Evolutionary conservation across 2,888 invertebrate genomes (phyloP), one percentile per base, ranked within the genome.

Genomic region (Lissocephala sabroskyi): DNA sequence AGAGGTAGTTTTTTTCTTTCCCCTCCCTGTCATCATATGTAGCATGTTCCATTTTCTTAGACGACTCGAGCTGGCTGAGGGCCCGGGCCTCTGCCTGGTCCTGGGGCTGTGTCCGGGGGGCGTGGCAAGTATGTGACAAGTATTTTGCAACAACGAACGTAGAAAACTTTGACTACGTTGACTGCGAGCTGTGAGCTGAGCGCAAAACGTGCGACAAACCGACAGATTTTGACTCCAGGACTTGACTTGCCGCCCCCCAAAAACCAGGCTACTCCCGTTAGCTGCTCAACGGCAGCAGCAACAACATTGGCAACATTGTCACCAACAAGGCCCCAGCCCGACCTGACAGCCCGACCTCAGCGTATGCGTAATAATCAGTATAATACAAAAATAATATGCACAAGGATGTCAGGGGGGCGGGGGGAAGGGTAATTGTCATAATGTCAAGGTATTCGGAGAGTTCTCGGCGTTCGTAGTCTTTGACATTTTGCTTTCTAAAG

Each of bases 61-160:
- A n/a, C n/a, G n/a, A n/a, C n/a, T n/a, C n/a, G n/a, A n/a, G n/a
- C n/a, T n/a, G n/a, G n/a, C n/a, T n/a, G n/a, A n/a, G n/a, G n/a
- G n/a, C n/a, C n/a, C n/a, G n/a, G n/a, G n/a, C n/a, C n/a, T n/a
- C n/a, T n/a, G n/a, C n/a, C n/a, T n/a, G n/a, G 17, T 18, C 28
- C n/a, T 26, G 17, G 7, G 28, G 10, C 11, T 18, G 42, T 19
- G 17, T 28, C 14, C n/a, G 48, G 19, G 35, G 14, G 67, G 62
- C 68, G 51, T 59, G 50, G 68, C 64, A 66, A 66, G 66, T 68
- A 73, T 68, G 74, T 68, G 67, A 65, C 70, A 68, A 73, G 70
- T 68, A 68, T 68, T 65, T 61, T 56, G 66, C 70, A n/a, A n/a
- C n/a, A n/a, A n/a, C n/a, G n/a, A n/a, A 65, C 74, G 58, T 54